phyloP scores from a whole-genome alignment of 2,113 vertebrate species.

The Burhinus bistriatus region DNA sequence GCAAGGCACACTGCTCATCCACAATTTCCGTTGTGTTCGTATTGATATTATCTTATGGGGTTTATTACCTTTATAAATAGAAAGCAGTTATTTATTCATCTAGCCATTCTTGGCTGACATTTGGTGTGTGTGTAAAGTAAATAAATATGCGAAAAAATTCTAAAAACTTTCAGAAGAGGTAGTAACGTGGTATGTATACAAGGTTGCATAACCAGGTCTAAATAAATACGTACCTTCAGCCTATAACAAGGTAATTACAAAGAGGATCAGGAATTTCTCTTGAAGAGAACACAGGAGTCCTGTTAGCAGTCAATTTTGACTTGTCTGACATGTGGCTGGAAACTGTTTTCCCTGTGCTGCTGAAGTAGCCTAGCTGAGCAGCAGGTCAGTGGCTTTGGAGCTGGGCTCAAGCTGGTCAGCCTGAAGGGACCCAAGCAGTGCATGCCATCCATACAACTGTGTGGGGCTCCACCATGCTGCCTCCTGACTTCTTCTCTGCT shows the following conservation, averaged over 20 bases:
- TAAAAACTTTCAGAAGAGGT: not conserved
- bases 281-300: not conserved
- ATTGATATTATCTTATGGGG: fast-evolving
- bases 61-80: not conserved
- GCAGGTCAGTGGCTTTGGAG: not conserved
- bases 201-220: not conserved
- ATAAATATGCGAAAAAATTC: not conserved
- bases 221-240: not conserved
- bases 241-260: not conserved
- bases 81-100: not conserved
- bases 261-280: not conserved
- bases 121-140: not conserved
- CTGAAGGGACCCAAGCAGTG: fast-evolving
- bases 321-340: not conserved
- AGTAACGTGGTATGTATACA: not conserved
- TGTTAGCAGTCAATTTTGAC: not conserved
- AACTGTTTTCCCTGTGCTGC: not conserved
- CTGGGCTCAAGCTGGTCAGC: not conserved
- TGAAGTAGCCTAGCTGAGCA: not conserved
- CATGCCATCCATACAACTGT: fast-evolving
- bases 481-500: no score
- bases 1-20: not conserved
- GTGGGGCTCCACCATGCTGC: not conserved
- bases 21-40: not conserved
- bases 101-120: not conserved